phyloP scores from a whole-genome alignment of 2,888 invertebrate species.

The Malthinus seriepunctatus region DNA sequence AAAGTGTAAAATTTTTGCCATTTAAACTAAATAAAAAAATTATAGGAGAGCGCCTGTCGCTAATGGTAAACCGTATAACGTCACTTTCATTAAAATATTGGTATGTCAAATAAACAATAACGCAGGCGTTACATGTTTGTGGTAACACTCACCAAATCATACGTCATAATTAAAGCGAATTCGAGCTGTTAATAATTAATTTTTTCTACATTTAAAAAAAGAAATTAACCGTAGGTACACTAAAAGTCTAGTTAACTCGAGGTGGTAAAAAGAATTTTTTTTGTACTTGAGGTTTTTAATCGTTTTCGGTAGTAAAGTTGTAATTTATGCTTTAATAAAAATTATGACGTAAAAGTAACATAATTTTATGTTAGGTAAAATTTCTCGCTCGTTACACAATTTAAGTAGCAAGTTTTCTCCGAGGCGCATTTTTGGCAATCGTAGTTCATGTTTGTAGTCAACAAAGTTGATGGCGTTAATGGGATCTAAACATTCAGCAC shows the following conservation, averaged over 20 bases:
- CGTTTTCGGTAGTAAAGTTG: too few relatives aligned
- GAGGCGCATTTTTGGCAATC: constrained; percentile 28
- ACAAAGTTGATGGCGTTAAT: constrained; percentile 49
- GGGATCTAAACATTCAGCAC: constrained; percentile 51
- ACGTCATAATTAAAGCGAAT: not conserved
- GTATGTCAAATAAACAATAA: constrained; percentile 18
- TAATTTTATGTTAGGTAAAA: too few relatives aligned
- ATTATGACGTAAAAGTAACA: too few relatives aligned
- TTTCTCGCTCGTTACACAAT: too few relatives aligned
- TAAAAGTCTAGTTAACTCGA: too few relatives aligned
- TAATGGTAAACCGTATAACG: constrained; percentile 25
- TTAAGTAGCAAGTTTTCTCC: too few relatives aligned
- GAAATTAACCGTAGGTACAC: too few relatives aligned
- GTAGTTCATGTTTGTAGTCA: constrained; percentile 34
- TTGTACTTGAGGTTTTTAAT: too few relatives aligned
- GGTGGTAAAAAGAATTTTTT: too few relatives aligned
- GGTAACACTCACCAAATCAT: constrained; percentile 14
- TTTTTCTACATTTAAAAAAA: too few relatives aligned
- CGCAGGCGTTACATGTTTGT: constrained; percentile 19
- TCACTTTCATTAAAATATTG: constrained; percentile 18
- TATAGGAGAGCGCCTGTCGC: constrained; percentile 10
- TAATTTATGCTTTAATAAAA: too few relatives aligned
- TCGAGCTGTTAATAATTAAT: too few relatives aligned
- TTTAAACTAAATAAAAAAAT: not conserved
- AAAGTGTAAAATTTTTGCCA: not conserved